Percentiles rank a stretch among this genome's conserved stretches.
phyloP scores from a whole-genome alignment of 2,888 invertebrate species.

The Heteropelma amictum region DNA sequence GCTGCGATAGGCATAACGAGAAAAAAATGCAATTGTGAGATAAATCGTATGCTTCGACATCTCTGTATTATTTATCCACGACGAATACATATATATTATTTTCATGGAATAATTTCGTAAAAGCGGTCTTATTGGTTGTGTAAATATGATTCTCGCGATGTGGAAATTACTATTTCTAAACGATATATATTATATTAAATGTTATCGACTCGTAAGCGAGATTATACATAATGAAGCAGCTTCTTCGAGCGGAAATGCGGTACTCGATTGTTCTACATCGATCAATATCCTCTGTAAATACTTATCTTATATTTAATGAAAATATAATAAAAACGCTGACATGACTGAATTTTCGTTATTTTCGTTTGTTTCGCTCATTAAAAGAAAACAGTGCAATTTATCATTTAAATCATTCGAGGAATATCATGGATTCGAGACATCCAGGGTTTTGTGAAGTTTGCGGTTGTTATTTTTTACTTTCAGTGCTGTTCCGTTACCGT shows the following conservation, averaged over 20 bases:
- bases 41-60: no score
- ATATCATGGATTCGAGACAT: not conserved
- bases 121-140: constrained; percentile 59
- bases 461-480: no score
- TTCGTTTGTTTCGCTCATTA: no score
- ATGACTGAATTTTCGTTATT: constrained; percentile 38
- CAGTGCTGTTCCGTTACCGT: no score
- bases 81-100: constrained; percentile 20
- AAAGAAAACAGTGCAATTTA: no score
- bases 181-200: constrained; percentile 27
- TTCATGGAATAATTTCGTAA: constrained; percentile 46
- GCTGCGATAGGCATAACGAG: no score
- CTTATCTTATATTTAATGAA: constrained; percentile 60
- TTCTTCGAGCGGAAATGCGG: constrained; percentile 52
- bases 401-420: no score
- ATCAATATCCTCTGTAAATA: constrained; percentile 66
- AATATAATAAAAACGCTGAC: constrained; percentile 63
- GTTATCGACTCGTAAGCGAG: constrained; percentile 21
- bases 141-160: constrained; percentile 43
- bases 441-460: not conserved
- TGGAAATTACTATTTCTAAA: constrained; percentile 39
- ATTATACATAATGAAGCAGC: not conserved
- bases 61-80: not conserved
- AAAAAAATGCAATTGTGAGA: no score
- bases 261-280: constrained; percentile 61